These are phyloP conservation scores for Euthynnus affinis DNA, from an alignment of 2,797 vertebrate species.

Conservation along the genomic window DNA sequence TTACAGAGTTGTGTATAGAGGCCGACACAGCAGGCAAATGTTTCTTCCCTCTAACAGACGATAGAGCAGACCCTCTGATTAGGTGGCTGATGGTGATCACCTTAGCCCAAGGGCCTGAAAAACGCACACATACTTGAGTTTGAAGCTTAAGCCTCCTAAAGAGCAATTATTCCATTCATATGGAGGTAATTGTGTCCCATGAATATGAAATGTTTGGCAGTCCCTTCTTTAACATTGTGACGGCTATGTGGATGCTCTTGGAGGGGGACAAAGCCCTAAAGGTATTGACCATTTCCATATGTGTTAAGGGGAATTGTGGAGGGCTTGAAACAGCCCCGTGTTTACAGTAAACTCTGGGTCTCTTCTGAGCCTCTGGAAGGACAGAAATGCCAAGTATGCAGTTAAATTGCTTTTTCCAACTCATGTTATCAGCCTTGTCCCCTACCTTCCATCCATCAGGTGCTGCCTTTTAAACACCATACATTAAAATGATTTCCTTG, in stretches of 20 bases:
- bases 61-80: slow-evolving; percentile 52
- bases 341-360: slow-evolving; percentile 83
- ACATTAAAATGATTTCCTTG: slow-evolving; percentile 33
- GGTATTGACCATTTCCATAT: slow-evolving; percentile 85
- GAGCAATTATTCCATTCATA: slow-evolving; percentile 84
- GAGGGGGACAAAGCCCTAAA: slow-evolving; percentile 77
- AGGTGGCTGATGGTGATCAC: slow-evolving; percentile 54
- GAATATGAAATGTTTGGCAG: slow-evolving; percentile 85
- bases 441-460: slow-evolving; percentile 14
- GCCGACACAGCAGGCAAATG: not conserved
- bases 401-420: slow-evolving; percentile 54
- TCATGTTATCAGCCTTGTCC: slow-evolving; percentile 24
- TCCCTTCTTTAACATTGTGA: slow-evolving; percentile 76
- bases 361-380: slow-evolving; percentile 42
- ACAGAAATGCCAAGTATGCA: slow-evolving; percentile 50
- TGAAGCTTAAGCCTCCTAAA: slow-evolving; percentile 81
- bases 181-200: slow-evolving; percentile 81
- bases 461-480: slow-evolving; percentile 24
- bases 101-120: slow-evolving; percentile 67
- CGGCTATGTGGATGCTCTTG: slow-evolving; percentile 66
- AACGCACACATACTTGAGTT: slow-evolving; percentile 70
- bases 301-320: slow-evolving; percentile 71
- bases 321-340: slow-evolving; percentile 69
- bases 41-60: slow-evolving; percentile 34
- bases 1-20: not conserved